phyloP scores from a whole-genome alignment of 2,797 vertebrate genomes.

The Helostoma temminkii region DNA sequence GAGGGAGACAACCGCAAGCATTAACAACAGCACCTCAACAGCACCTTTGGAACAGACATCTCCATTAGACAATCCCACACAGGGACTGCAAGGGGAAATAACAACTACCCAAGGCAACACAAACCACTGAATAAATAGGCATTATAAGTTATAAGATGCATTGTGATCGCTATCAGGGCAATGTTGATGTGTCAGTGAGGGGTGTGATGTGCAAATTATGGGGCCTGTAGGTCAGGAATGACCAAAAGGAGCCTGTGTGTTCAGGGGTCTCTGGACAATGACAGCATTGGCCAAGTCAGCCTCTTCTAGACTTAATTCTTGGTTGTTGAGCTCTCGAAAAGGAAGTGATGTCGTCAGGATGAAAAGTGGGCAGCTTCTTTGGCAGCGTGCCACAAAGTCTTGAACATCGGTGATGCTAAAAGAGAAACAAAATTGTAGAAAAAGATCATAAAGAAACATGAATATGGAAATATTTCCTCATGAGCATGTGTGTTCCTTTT shows the following conservation, averaged over 20 bases:
- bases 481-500: not conserved
- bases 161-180: slow-evolving; percentile 5
- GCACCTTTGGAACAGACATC: slow-evolving; percentile 29
- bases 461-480: not conserved
- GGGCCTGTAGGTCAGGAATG: slow-evolving; percentile 75
- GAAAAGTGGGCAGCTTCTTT: slow-evolving; percentile 87
- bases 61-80: slow-evolving; percentile 34
- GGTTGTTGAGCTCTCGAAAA: slow-evolving; percentile 84
- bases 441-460: not conserved
- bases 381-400: slow-evolving; percentile 89
- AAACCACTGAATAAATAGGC: slow-evolving; percentile 13
- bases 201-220: not conserved
- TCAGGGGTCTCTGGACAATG: slow-evolving; percentile 90
- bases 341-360: slow-evolving; percentile 91
- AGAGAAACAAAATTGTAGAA: not conserved
- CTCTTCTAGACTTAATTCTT: slow-evolving; percentile 88
- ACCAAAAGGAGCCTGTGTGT: slow-evolving; percentile 82
- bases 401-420: slow-evolving; percentile 90
- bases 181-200: not conserved
- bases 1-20: slow-evolving; percentile 22
- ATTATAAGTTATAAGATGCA: not conserved
- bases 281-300: slow-evolving; percentile 91
- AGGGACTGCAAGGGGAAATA: slow-evolving; percentile 1
- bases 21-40: slow-evolving; percentile 20
- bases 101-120: slow-evolving; percentile 25